A percentile compares a stretch with the other conserved stretches of the same genome.
Evolutionary conservation across 2,797 vertebrate species (phyloP).

Genomic region (Sebastes vulpes): DNA sequence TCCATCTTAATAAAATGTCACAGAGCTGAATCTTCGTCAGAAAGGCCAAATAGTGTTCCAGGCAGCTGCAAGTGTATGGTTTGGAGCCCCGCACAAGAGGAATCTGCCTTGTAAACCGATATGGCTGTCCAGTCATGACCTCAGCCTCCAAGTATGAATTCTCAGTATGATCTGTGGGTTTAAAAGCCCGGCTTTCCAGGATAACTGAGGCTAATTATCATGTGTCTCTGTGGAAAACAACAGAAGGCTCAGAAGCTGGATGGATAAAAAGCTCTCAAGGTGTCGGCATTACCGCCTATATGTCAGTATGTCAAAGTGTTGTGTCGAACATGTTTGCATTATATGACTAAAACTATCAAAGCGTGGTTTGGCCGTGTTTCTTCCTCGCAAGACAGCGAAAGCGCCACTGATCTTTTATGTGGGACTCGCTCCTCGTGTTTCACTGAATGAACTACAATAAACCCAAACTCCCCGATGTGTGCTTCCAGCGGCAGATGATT

Average conservation of each 20-base stretch:
- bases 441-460: conserved; percentile 29
- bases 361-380: conserved; percentile 6
- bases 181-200: conserved; percentile 71
- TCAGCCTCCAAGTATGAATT: conserved; percentile 83
- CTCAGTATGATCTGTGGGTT: conserved; percentile 66
- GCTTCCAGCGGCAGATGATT: conserved; percentile 1
- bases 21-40: conserved; percentile 34
- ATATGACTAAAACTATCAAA: neutral
- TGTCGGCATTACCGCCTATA: conserved; percentile 2
- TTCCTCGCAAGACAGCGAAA: conserved; percentile 6
- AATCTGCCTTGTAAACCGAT: conserved; percentile 82
- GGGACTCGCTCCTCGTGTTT: conserved; percentile 24
- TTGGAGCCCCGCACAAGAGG: conserved; percentile 65
- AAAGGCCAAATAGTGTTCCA: conserved; percentile 36
- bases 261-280: conserved; percentile 46
- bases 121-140: conserved; percentile 80
- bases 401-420: conserved; percentile 3
- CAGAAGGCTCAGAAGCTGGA: conserved; percentile 15
- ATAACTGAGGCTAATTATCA: conserved; percentile 74
- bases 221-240: conserved; percentile 60
- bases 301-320: neutral
- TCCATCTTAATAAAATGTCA: conserved; percentile 57
- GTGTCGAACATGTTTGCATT: neutral
- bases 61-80: conserved; percentile 60
- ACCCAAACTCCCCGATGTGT: conserved; percentile 9